These are phyloP conservation scores for Eretmochelys imbricata DNA, from an alignment of 2,113 vertebrate genomes.

Conservation along the genomic window DNA sequence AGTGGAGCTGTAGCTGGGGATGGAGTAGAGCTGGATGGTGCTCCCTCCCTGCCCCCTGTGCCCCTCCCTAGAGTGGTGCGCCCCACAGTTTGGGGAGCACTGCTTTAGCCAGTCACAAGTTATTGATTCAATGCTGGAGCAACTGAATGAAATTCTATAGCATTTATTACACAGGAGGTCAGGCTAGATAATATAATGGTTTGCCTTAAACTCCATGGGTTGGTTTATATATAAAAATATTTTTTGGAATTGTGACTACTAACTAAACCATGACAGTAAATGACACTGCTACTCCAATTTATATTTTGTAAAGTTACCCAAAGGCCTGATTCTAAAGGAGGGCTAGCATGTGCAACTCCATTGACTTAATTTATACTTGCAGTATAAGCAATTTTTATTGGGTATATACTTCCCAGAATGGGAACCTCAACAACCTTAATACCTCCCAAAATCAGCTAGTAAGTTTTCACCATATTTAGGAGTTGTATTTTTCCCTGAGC, in stretches of 20 bases:
- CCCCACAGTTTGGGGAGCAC: too few relatives aligned
- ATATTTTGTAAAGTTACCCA: neutral
- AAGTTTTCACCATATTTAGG: neutral
- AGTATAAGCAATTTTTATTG: neutral
- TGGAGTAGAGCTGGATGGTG: too few relatives aligned
- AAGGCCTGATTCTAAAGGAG: neutral
- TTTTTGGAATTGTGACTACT: slow-evolving; percentile 16
- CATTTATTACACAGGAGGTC: too few relatives aligned
- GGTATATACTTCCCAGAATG: neutral
- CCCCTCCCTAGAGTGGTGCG: too few relatives aligned
- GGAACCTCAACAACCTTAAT: accelerated
- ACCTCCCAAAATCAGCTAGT: neutral
- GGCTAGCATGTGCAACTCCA: neutral
- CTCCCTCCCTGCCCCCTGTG: too few relatives aligned
- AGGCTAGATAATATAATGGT: neutral
- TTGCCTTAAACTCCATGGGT: neutral
- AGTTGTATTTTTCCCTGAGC: neutral
- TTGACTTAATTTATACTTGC: neutral
- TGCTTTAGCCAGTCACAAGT: too few relatives aligned
- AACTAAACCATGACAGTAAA: neutral
- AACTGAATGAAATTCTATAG: too few relatives aligned
- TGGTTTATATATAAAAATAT: neutral
- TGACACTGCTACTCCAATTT: neutral
- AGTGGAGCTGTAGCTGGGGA: too few relatives aligned
- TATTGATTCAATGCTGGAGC: neutral